phyloP scores from a whole-genome alignment of 2,797 vertebrate species.

The Gymnopithys bicolor region DNA sequence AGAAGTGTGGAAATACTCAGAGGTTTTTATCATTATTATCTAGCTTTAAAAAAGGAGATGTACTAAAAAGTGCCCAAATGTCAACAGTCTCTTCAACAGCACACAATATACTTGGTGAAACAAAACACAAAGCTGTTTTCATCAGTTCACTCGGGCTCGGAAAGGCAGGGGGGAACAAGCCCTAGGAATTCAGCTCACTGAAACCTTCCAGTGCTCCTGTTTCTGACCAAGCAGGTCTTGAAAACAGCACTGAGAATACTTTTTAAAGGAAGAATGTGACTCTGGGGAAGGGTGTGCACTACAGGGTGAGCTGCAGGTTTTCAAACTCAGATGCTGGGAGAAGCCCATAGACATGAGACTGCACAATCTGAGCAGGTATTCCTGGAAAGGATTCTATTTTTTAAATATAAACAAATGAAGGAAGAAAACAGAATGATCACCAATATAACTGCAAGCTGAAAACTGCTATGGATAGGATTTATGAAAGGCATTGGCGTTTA shows the following conservation, averaged over 20 bases:
- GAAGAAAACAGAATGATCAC: not conserved
- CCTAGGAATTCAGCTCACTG: not conserved
- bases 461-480: not conserved
- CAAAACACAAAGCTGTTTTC: not conserved
- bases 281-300: not conserved
- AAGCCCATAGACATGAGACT: not conserved
- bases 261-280: not conserved
- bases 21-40: not conserved
- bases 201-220: not conserved
- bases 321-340: not conserved
- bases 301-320: not conserved
- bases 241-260: not conserved
- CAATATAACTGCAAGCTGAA: not conserved
- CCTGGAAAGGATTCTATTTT: not conserved
- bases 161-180: not conserved
- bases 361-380: not conserved
- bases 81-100: not conserved
- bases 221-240: not conserved
- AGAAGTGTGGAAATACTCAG: not conserved
- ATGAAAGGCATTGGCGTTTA: not conserved
- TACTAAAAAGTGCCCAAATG: not conserved
- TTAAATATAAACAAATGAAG: not conserved
- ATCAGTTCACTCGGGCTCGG: not conserved
- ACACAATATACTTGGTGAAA: not conserved
- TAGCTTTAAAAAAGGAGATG: not conserved